Evolutionary conservation across 2,113 vertebrate genomes (phyloP).

Genomic region (Glareola pratincola): DNA sequence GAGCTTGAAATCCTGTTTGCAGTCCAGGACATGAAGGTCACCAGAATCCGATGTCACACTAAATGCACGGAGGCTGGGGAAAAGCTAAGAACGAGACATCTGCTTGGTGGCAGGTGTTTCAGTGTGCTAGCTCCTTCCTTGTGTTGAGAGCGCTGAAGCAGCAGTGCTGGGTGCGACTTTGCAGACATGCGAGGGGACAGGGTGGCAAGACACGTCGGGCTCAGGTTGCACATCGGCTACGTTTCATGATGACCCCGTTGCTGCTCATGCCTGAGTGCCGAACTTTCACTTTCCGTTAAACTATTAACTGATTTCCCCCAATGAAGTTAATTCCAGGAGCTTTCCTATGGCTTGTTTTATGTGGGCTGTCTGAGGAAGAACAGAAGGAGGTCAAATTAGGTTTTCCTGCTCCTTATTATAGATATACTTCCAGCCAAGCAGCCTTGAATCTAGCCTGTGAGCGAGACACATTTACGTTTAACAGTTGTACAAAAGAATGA

Average conservation of each 20-base stretch:
- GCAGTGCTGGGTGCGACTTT: neutral
- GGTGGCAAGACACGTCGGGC: neutral
- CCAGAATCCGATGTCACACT: neutral
- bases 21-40: neutral
- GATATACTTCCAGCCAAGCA: neutral
- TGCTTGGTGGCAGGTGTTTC: neutral
- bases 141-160: neutral
- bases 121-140: neutral
- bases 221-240: fast-evolving
- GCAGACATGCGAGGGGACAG: neutral
- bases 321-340: neutral
- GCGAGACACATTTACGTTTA: neutral
- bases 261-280: neutral
- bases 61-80: neutral
- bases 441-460: neutral
- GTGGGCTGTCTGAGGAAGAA: neutral
- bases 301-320: neutral
- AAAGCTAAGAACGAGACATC: neutral
- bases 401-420: neutral
- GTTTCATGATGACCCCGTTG: neutral
- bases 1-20: neutral
- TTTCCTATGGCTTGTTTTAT: neutral
- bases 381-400: neutral
- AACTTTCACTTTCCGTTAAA: neutral
- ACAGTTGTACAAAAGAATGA: neutral